A percentile compares a stretch with the other conserved stretches of the same genome.
phyloP scores from a whole-genome alignment of 1,140 invertebrate species.

The Drosophila nikananu region DNA sequence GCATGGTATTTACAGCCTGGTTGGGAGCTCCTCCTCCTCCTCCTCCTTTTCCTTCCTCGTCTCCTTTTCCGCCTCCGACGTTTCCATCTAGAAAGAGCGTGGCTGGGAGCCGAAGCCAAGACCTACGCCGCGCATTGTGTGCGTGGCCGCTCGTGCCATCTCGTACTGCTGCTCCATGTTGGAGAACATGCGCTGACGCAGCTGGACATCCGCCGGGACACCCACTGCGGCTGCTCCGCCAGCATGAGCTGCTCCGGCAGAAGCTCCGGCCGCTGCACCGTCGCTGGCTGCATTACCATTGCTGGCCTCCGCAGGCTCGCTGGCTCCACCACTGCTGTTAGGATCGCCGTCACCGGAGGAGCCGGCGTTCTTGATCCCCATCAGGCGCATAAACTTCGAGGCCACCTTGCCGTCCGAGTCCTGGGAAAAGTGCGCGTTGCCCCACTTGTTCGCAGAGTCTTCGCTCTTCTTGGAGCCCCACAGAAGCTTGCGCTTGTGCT shows the following conservation, averaged over 20 bases:
- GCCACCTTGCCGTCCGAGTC: slow-evolving; percentile 95
- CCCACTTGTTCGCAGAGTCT: slow-evolving; percentile 90
- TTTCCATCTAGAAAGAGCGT: slow-evolving; percentile 60
- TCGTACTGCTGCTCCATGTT: slow-evolving; percentile 98
- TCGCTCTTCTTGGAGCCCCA: slow-evolving; percentile 92
- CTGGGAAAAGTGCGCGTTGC: slow-evolving; percentile 93
- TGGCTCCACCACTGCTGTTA: slow-evolving; percentile 17
- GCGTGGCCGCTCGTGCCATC: slow-evolving; percentile 95
- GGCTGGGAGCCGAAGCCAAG: slow-evolving; percentile 89
- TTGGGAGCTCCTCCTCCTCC: slow-evolving; percentile 9
- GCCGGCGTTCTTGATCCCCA: slow-evolving; percentile 91
- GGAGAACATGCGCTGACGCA: slow-evolving; percentile 96
- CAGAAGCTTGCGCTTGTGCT: slow-evolving; percentile 94
- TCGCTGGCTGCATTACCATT: slow-evolving; percentile 23
- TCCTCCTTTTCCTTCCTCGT: background rate
- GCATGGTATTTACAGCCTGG: slow-evolving; percentile 61
- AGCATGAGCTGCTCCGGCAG: background rate
- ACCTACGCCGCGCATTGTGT: slow-evolving; percentile 96
- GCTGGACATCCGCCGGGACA: slow-evolving; percentile 88
- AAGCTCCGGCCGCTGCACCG: slow-evolving; percentile 21
- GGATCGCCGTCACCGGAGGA: slow-evolving; percentile 7
- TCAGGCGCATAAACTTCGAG: slow-evolving; percentile 97
- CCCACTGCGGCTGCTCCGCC: slow-evolving; percentile 26
- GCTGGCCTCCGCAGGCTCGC: slow-evolving; percentile 33
- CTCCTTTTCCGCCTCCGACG: background rate